A percentile compares a stretch with the other conserved stretches of the same genome.
Conservation (phyloP, 2,113 vertebrate species). For the Naja naja region DNA sequence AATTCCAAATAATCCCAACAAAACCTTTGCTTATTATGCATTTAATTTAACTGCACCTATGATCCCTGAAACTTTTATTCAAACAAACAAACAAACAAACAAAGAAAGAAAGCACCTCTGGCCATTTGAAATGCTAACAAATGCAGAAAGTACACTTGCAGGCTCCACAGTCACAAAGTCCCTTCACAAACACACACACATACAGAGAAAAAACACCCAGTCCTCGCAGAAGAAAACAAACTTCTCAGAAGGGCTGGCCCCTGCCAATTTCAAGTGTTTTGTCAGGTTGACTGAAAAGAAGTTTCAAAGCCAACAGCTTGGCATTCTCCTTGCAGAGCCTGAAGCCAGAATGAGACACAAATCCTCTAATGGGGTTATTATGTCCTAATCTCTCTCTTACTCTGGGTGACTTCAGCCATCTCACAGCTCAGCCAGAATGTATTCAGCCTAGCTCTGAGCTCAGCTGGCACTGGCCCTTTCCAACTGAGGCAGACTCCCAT, state of each 20-base stretch:
- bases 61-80: no score
- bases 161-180: neutral
- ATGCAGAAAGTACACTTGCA: neutral
- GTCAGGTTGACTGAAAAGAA: neutral
- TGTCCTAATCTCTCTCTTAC: neutral
- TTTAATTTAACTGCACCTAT: no score
- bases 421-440: neutral
- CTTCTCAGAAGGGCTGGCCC: neutral
- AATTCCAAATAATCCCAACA: neutral
- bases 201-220: neutral
- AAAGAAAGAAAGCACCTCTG: neutral
- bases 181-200: neutral
- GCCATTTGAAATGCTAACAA: neutral
- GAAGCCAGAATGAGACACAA: neutral
- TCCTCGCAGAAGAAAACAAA: neutral
- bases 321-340: neutral
- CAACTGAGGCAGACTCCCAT: neutral
- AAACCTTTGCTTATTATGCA: no score
- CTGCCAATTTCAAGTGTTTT: neutral
- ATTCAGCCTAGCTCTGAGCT: neutral
- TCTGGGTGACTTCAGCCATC: neutral
- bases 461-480: neutral
- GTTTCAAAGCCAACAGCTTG: neutral
- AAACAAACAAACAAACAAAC: no score
- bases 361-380: neutral